These are phyloP conservation scores for Stichodactyla mertensii DNA, from an alignment of 64 coral and sea anemone species.

Conservation along the genomic window DNA sequence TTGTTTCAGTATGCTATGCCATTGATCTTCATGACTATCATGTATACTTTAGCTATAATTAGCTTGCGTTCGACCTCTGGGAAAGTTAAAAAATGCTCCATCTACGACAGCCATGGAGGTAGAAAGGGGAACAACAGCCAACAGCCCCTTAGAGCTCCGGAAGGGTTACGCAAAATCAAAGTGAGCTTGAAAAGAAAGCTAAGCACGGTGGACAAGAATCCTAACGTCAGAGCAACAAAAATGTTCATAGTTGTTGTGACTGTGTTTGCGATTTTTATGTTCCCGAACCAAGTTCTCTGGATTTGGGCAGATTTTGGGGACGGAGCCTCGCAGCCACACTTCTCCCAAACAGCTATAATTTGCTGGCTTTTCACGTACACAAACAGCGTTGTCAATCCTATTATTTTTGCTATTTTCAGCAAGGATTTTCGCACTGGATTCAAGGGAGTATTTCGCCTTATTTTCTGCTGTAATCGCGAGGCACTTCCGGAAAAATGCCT, in stretches of 20 bases:
- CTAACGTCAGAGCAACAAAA: conserved; percentile 43
- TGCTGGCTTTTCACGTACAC: conserved; percentile 63
- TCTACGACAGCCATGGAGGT: neutral
- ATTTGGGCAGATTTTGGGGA: conserved; percentile 52
- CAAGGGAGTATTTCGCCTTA: conserved; percentile 29
- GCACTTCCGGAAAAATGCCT: neutral
- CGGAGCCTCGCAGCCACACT: conserved; percentile 18
- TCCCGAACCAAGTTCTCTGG: conserved; percentile 61
- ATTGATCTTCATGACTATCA: conserved; percentile 44
- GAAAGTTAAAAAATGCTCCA: conserved; percentile 25
- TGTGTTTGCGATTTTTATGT: conserved; percentile 60
- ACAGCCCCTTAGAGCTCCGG: neutral
- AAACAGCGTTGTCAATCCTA: conserved; percentile 49
- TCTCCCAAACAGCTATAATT: conserved; percentile 28
- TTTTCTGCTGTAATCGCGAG: conserved; percentile 14
- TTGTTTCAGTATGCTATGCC: conserved; percentile 31
- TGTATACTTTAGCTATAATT: conserved; percentile 51
- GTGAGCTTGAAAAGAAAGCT: neutral
- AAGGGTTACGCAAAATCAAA: neutral
- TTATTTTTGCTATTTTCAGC: conserved; percentile 60
- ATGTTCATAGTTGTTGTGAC: conserved; percentile 52
- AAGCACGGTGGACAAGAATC: neutral
- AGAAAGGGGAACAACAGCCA: neutral
- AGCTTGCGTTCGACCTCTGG: conserved; percentile 39
- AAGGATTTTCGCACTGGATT: conserved; percentile 65